phyloP scores from a whole-genome alignment of 2,888 invertebrate species.

The Syrista parreyssii region DNA sequence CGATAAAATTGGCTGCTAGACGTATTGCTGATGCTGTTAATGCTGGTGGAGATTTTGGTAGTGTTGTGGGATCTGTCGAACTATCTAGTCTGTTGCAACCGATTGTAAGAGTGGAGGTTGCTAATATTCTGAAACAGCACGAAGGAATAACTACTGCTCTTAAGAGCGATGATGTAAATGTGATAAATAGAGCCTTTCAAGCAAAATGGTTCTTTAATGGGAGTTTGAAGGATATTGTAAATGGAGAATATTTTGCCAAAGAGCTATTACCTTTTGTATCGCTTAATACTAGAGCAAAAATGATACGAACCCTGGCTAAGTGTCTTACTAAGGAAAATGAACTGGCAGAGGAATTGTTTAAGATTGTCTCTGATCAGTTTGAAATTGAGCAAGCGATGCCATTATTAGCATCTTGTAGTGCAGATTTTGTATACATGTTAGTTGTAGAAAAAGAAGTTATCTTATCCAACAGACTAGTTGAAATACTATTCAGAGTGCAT shows the following conservation, averaged over 20 bases:
- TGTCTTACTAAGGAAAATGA: constrained; percentile 35
- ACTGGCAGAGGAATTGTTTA: constrained; percentile 51
- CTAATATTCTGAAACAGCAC: constrained; percentile 36
- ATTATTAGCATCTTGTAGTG: constrained; percentile 47
- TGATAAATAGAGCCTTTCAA: constrained; percentile 49
- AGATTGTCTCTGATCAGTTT: constrained; percentile 31
- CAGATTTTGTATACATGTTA: constrained; percentile 38
- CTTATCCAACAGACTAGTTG: constrained; percentile 26
- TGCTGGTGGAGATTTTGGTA: not conserved
- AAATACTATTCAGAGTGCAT: constrained; percentile 36
- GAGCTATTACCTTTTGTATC: constrained; percentile 48
- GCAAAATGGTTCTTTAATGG: constrained; percentile 53
- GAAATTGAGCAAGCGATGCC: constrained; percentile 41
- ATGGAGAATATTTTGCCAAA: constrained; percentile 42
- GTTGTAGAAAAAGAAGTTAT: constrained; percentile 30
- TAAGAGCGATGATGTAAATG: constrained; percentile 46
- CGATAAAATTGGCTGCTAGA: constrained; percentile 37
- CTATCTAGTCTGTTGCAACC: constrained; percentile 43
- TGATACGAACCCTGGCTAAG: constrained; percentile 45
- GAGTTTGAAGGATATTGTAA: constrained; percentile 33
- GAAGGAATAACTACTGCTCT: constrained; percentile 44
- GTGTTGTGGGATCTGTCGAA: constrained; percentile 5
- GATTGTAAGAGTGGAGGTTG: constrained; percentile 42
- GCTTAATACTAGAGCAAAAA: constrained; percentile 39
- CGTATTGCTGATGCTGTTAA: constrained; percentile 12